Conservation (phyloP, 2,113 vertebrate species). For the Chloroceryle aenea region DNA sequence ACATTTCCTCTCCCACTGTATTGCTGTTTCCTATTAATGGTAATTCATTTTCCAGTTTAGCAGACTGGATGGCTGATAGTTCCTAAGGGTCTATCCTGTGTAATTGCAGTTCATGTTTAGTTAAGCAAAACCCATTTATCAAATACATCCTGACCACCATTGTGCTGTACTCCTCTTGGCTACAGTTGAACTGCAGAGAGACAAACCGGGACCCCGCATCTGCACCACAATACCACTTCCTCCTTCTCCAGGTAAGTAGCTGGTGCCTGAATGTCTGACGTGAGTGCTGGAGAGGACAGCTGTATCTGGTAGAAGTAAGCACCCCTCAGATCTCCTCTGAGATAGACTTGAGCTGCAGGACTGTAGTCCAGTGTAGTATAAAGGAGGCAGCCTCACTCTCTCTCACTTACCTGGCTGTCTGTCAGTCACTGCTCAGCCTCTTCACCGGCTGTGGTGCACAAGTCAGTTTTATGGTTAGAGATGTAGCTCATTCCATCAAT, state of each 20-base stretch:
- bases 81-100: not conserved
- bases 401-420: not conserved
- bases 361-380: rapidly evolving
- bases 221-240: not conserved
- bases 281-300: not conserved
- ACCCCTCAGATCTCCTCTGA: not conserved
- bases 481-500: not conserved
- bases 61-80: not conserved
- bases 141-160: not conserved
- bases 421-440: not conserved
- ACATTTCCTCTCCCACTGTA: not conserved
- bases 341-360: not conserved
- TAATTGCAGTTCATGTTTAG: not conserved
- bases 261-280: not conserved
- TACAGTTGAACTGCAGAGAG: not conserved
- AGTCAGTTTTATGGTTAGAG: not conserved
- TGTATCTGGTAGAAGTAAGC: not conserved
- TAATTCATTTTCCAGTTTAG: not conserved
- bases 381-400: not conserved
- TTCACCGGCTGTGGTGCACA: not conserved
- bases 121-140: not conserved
- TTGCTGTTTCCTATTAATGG: not conserved
- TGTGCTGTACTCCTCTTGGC: not conserved
- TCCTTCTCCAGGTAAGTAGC: not conserved
- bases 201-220: not conserved